phyloP scores from a whole-genome alignment of 2,888 invertebrate species.

The Dexiosoma caninum region DNA sequence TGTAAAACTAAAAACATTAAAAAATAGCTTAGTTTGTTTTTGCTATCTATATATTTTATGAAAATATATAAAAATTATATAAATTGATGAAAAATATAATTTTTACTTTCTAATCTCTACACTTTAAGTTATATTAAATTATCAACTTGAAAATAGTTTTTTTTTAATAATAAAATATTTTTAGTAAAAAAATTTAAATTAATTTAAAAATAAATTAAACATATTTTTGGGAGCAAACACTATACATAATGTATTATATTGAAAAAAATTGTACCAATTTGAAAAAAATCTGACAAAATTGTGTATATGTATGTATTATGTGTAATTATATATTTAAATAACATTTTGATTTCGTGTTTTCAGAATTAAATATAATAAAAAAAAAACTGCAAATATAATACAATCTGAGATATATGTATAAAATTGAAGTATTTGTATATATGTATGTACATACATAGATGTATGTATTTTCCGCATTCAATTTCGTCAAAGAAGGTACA shows the following conservation, averaged over 20 bases:
- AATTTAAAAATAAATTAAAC: slow-evolving; percentile 66
- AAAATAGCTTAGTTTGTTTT: slow-evolving; percentile 47
- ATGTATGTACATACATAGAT: not conserved
- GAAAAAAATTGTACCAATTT: slow-evolving; percentile 10
- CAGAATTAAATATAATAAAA: slow-evolving; percentile 14
- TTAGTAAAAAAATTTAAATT: slow-evolving; percentile 23
- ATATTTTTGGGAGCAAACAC: slow-evolving; percentile 74
- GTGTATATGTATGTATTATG: no score
- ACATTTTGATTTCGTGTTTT: slow-evolving; percentile 63
- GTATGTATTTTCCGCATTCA: not conserved
- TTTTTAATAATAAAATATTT: slow-evolving; percentile 39
- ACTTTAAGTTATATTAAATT: slow-evolving; percentile 47
- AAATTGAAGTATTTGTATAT: not conserved
- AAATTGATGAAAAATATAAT: slow-evolving; percentile 21
- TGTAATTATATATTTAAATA: slow-evolving; percentile 50
- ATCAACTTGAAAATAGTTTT: slow-evolving; percentile 17
- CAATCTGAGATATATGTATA: slow-evolving; percentile 19
- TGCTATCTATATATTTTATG: slow-evolving; percentile 54
- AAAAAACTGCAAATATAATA: slow-evolving; percentile 41
- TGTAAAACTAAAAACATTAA: not conserved
- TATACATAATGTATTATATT: slow-evolving; percentile 65
- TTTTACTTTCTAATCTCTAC: slow-evolving; percentile 32
- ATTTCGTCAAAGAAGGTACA: not conserved
- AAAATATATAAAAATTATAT: slow-evolving; percentile 48
- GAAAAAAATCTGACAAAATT: slow-evolving; percentile 46